A percentile compares a stretch with the other conserved stretches of the same genome.
These are phyloP conservation scores for Clarias laeviceps DNA, from an alignment of 2,797 vertebrate genomes.

Conservation along the genomic window DNA sequence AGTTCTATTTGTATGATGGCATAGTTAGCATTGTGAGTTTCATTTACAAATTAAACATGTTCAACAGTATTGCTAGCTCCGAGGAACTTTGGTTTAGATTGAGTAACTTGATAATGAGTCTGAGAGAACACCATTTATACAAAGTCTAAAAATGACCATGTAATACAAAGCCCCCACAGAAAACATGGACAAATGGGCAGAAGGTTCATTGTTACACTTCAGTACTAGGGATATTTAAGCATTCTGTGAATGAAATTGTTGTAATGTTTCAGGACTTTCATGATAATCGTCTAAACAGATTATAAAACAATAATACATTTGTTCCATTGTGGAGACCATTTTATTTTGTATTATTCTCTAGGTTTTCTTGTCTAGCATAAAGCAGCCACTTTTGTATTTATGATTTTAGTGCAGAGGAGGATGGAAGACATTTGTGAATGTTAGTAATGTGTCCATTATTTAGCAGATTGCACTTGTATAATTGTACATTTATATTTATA, in stretches of 20 bases:
- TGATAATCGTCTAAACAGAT: neutral
- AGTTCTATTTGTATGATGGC: neutral
- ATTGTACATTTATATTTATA: constrained; percentile 54
- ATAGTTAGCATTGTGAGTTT: neutral
- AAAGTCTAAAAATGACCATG: neutral
- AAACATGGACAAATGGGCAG: neutral
- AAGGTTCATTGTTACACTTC: neutral
- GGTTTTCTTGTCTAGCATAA: constrained; percentile 13
- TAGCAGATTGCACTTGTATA: constrained; percentile 40
- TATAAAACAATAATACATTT: neutral
- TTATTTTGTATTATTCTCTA: neutral
- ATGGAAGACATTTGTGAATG: constrained; percentile 33
- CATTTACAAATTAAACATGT: neutral
- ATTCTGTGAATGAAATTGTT: neutral
- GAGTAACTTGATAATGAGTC: neutral
- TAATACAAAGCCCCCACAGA: neutral
- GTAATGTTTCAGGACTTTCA: neutral
- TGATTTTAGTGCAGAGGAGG: constrained; percentile 33
- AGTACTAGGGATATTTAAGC: neutral
- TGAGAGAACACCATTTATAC: neutral
- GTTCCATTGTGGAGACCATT: constrained; percentile 22
- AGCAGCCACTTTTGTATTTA: constrained; percentile 45
- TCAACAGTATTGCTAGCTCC: neutral
- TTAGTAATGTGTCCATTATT: constrained; percentile 44
- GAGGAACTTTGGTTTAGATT: neutral